A percentile compares a stretch with the other conserved stretches of the same genome.
Conservation (phyloP, 2,113 vertebrate genomes). For the Oryzias melastigma region DNA sequence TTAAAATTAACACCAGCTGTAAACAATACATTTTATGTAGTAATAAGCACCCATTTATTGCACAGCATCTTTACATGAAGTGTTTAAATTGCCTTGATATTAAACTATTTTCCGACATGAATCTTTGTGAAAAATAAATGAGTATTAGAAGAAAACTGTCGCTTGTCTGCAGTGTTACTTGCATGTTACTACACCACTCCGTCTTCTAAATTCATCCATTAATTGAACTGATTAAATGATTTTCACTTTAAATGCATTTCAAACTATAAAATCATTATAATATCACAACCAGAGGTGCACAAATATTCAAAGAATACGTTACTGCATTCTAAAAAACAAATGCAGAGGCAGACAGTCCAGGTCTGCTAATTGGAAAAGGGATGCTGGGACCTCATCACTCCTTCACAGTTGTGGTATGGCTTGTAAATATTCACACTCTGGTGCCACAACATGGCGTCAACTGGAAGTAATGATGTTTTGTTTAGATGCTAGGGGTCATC, state of each 20-base stretch:
- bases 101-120: not conserved
- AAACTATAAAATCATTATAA: not conserved
- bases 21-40: too few relatives aligned
- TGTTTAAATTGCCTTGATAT: not conserved
- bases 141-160: not conserved
- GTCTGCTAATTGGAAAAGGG: constrained; percentile 56
- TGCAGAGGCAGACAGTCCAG: not conserved
- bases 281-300: constrained; percentile 1
- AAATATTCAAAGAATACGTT: constrained; percentile 5
- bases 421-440: constrained; percentile 53
- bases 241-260: not conserved
- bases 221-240: constrained; percentile 5
- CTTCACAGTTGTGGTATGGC: constrained; percentile 21
- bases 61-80: too few relatives aligned
- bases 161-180: too few relatives aligned
- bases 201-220: not conserved
- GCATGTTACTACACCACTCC: too few relatives aligned
- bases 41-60: too few relatives aligned
- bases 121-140: not conserved
- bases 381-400: constrained; percentile 48
- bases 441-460: constrained; percentile 21
- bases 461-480: constrained; percentile 52
- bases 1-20: not conserved
- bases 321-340: constrained; percentile 11
- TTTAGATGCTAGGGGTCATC: constrained; percentile 47